These are phyloP conservation scores for Eurystomus gularis DNA, from an alignment of 2,113 vertebrate species.

Conservation along the genomic window DNA sequence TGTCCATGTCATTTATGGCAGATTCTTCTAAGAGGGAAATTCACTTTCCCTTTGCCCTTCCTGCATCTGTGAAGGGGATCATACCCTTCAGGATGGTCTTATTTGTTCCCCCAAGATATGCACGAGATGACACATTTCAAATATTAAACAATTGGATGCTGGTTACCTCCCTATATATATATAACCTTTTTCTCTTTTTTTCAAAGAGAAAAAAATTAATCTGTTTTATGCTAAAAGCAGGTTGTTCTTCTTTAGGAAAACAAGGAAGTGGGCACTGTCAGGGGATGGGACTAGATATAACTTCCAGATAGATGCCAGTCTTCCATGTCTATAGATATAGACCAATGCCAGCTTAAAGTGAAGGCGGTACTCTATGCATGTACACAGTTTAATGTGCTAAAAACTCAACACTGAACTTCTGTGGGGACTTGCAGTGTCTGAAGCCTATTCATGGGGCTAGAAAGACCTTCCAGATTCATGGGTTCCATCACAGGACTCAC, in stretches of 20 bases:
- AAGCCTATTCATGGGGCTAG: background rate
- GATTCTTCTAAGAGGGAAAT: background rate
- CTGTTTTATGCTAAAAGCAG: background rate
- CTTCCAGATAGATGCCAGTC: background rate
- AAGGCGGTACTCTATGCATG: background rate
- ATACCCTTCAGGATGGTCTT: background rate
- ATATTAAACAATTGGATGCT: background rate
- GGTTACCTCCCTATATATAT: background rate
- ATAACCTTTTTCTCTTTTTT: background rate
- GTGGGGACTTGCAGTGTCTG: background rate
- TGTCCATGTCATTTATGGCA: background rate
- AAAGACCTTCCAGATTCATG: background rate
- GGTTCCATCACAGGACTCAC: background rate
- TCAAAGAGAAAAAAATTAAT: background rate
- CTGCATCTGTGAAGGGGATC: background rate
- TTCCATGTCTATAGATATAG: background rate
- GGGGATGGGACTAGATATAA: accelerated
- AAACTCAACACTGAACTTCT: background rate
- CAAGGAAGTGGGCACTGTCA: background rate
- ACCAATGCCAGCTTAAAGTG: background rate
- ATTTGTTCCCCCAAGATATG: background rate
- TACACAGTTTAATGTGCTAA: background rate
- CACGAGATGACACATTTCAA: background rate
- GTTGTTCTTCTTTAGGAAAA: background rate
- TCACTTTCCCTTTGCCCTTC: background rate